Conservation (phyloP, 2,113 vertebrate species). For the Corythaeola cristata region DNA sequence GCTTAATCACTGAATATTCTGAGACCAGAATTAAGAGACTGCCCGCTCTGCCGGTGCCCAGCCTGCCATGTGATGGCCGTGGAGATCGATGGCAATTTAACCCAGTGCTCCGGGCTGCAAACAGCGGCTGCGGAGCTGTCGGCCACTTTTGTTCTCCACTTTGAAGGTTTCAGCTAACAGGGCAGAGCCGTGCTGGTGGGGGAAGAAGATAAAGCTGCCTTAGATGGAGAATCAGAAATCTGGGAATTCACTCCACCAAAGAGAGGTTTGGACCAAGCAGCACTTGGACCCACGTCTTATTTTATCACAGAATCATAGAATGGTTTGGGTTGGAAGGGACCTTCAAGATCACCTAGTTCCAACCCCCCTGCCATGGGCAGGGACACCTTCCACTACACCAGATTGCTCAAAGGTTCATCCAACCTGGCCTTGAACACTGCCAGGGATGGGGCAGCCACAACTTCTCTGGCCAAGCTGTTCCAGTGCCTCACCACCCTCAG, state of each 20-base stretch:
- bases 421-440: no score
- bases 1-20: not conserved
- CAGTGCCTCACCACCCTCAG: no score
- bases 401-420: no score
- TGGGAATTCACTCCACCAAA: not conserved
- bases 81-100: not conserved
- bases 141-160: not conserved
- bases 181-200: not conserved
- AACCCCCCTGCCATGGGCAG: no score
- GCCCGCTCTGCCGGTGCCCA: not conserved
- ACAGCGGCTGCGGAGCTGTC: accelerated
- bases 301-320: not conserved
- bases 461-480: no score
- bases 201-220: not conserved
- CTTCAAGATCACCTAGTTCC: no score
- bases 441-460: no score
- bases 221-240: not conserved
- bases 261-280: not conserved
- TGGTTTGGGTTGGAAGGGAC: no score
- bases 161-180: not conserved
- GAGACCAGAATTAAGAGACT: not conserved
- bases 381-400: no score
- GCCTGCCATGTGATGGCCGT: accelerated
- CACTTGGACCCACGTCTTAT: not conserved
- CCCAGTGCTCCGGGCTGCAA: not conserved